Conservation (phyloP, 2,797 vertebrate genomes). For the Tapera naevia region DNA sequence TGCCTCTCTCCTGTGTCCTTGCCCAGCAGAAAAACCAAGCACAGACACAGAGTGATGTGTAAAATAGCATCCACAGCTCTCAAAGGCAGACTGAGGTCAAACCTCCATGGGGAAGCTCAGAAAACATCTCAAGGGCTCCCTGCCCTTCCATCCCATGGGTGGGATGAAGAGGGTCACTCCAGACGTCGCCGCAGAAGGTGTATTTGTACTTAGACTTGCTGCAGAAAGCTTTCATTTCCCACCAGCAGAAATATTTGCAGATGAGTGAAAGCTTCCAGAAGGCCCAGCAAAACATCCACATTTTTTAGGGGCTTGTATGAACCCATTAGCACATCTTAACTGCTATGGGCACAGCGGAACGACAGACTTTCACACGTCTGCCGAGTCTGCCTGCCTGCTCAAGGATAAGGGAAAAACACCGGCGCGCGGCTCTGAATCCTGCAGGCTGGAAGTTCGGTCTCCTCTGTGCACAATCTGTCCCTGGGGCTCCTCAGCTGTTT, state of each 20-base stretch:
- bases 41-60: accelerated
- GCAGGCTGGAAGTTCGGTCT: neutral
- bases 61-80: neutral
- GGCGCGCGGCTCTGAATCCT: neutral
- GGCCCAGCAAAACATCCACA: constrained; percentile 33
- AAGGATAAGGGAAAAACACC: neutral
- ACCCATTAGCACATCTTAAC: constrained; percentile 46
- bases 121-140: neutral
- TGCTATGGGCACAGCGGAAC: neutral
- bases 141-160: accelerated
- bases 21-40: neutral
- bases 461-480: neutral
- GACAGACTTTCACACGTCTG: constrained; percentile 35
- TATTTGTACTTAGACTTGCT: neutral
- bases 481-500: constrained; percentile 18
- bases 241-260: constrained; percentile 36
- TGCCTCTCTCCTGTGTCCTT: accelerated
- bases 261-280: constrained; percentile 54
- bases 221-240: accelerated
- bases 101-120: accelerated
- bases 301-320: constrained; percentile 38
- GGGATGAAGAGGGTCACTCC: neutral
- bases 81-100: neutral
- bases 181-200: neutral
- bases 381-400: constrained; percentile 11